Evolutionary conservation across 2,797 vertebrate species (phyloP).

Genomic region (Dermochelys coriacea): DNA sequence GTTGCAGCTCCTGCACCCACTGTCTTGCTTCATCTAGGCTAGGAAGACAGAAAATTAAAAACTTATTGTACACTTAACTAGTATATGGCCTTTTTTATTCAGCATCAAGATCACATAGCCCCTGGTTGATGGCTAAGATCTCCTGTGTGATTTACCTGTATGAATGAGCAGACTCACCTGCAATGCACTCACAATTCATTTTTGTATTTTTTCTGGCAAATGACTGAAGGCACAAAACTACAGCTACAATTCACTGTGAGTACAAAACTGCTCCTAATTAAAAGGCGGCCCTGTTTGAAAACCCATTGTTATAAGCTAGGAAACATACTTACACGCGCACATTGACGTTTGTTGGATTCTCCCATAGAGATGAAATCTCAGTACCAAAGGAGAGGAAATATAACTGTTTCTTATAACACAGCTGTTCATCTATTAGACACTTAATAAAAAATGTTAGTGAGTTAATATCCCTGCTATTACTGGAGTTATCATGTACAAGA

Average conservation of each 20-base stretch:
- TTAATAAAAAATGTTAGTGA: constrained; percentile 53
- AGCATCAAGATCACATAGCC: neutral
- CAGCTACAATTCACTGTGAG: neutral
- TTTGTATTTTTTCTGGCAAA: neutral
- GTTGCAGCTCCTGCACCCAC: constrained; percentile 78
- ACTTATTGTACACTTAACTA: neutral
- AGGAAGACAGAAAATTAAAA: neutral
- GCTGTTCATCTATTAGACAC: constrained; percentile 85
- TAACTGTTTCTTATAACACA: constrained; percentile 82
- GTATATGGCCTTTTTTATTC: neutral
- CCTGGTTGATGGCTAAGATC: neutral
- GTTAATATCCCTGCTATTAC: neutral
- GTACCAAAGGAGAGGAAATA: constrained; percentile 81
- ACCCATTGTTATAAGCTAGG: neutral
- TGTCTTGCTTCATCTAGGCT: constrained; percentile 82
- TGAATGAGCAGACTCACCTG: neutral
- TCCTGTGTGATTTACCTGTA: neutral
- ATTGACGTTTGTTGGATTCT: constrained; percentile 61
- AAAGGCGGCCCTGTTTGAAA: neutral
- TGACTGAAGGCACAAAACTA: neutral
- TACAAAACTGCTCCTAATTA: neutral
- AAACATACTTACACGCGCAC: constrained; percentile 75
- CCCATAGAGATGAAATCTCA: constrained; percentile 79
- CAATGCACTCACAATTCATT: neutral
- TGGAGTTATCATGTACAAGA: neutral